Conservation (phyloP, 2,888 invertebrate genomes). For the Perdita meconis region DNA sequence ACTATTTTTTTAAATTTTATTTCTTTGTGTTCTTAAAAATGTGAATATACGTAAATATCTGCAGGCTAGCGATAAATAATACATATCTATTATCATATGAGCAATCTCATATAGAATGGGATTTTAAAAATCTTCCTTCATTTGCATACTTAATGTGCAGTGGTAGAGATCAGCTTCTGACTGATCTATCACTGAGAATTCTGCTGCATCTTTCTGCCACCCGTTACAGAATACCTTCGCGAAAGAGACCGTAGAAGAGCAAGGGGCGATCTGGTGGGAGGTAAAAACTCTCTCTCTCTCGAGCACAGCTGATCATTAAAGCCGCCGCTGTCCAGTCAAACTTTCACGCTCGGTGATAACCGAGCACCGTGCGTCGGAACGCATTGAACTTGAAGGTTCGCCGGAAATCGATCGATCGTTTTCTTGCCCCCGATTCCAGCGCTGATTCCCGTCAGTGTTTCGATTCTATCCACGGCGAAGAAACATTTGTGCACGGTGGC, state of each 20-base stretch:
- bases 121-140: background rate
- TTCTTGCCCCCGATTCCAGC: background rate
- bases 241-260: constrained; percentile 46
- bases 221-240: constrained; percentile 31
- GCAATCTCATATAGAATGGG: too few species aligned
- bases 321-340: constrained; percentile 80
- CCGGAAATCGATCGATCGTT: constrained; percentile 32
- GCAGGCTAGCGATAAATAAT: too few species aligned
- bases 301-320: constrained; percentile 80
- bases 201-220: background rate
- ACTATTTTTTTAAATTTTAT: too few species aligned
- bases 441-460: too few species aligned
- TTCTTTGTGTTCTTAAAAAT: too few species aligned
- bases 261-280: constrained; percentile 72
- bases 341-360: constrained; percentile 82
- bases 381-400: constrained; percentile 49
- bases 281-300: constrained; percentile 79
- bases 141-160: too few species aligned
- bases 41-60: too few species aligned
- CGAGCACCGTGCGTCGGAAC: constrained; percentile 64
- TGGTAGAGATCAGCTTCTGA: background rate
- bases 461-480: too few species aligned
- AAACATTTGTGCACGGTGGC: too few species aligned
- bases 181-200: background rate
- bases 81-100: too few species aligned